Conservation (phyloP, 2,113 vertebrate species). For the Candoia aspera region DNA sequence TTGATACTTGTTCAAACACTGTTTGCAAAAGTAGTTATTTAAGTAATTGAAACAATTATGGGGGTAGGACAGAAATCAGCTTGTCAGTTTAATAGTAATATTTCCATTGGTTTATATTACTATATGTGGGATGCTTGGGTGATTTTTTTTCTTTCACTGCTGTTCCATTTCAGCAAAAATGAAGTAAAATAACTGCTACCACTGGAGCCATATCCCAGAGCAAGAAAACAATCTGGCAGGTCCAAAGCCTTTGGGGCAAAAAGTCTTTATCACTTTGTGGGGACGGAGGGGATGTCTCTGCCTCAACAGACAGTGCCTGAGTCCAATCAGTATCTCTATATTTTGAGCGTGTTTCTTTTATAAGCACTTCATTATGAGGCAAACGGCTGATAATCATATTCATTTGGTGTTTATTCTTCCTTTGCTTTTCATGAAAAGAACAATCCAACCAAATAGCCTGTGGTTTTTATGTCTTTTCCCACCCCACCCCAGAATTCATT, state of each 20-base stretch:
- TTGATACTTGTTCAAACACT: neutral
- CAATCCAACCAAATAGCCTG: neutral
- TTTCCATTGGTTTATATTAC: neutral
- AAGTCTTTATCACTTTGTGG: neutral
- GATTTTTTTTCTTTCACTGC: neutral
- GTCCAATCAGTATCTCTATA: neutral
- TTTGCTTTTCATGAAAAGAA: neutral
- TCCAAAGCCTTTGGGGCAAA: neutral
- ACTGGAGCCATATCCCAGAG: neutral
- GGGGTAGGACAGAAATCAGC: neutral
- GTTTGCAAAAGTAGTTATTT: neutral
- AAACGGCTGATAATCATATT: neutral
- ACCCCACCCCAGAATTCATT: conserved; percentile 49
- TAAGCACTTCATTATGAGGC: neutral
- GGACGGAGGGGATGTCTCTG: neutral
- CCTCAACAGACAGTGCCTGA: neutral
- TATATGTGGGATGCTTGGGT: neutral
- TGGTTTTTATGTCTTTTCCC: conserved; percentile 32
- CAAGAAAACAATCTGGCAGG: neutral
- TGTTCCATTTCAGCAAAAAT: neutral
- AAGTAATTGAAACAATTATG: neutral
- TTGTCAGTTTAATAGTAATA: neutral
- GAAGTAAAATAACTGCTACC: neutral
- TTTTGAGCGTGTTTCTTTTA: neutral
- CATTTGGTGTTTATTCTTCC: neutral